Base-by-base conservation (phyloP, 1,140 invertebrate genomes). In the Formica selysi region DNA sequence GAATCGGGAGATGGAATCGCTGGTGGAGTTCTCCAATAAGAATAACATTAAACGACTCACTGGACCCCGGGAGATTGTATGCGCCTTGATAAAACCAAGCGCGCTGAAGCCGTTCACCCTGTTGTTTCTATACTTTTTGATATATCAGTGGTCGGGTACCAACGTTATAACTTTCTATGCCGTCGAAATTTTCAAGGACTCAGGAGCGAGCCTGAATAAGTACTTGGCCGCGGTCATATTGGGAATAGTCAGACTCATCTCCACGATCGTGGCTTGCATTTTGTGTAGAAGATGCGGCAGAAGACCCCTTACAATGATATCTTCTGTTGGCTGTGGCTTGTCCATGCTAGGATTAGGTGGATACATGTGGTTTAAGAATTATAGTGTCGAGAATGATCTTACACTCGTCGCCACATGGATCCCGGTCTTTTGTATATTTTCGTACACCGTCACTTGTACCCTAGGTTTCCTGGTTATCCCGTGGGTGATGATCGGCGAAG, bases 151-250 rank as follows among this genome's bases (percentile, higher is more conserved):
- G 95, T 97, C 96, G 44, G 97, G 97, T 0, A 96, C 97, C 2
- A 97, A 98, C 90, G 97, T 97, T 3, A 96, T 98, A 26, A 97
- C 98, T 22, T 98, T 98, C 89, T 98, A 98, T 88, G 96, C 97
- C 0, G 97, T 97, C 6, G 96, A 97, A 86, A 97, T 98, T 4
- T 98, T 98, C 93, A 94, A 96, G 91, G 95, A 96, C 57, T 96
- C 96, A 2, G 97, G 97, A 3, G 95, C 96, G 1, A 94, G 94
- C 3, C 94, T 97, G 16, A 95, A 97, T 86, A 96, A 97, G 64
- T 96, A 96, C 80, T 91, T 96, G 65, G 95, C 96, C 6, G 96
- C 97, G 1, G 97, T 98, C 19, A 95, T 97, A 0, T 94, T 98
- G 71, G 97, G 97, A 0, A 91, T 96, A 11, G 95, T 97, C 0